A percentile compares a stretch with the other conserved stretches of the same genome.
Evolutionary conservation across 2,888 invertebrate genomes (phyloP).

Genomic region (Camponotus fellah): DNA sequence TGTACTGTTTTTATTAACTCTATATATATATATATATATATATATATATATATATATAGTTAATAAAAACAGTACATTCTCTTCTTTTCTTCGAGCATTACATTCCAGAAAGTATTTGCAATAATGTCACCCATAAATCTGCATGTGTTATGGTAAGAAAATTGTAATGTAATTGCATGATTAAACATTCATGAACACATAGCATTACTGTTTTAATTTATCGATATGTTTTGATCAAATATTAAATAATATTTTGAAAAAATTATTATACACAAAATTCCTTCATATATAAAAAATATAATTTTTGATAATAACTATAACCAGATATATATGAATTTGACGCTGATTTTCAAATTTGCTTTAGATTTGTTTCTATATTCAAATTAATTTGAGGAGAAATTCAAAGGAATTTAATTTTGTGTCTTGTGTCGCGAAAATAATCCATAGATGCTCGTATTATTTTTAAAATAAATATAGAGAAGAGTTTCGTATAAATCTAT

Average conservation of each 20-base stretch:
- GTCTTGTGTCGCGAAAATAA: not conserved
- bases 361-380: not conserved
- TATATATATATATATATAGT: not conserved
- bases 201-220: not conserved
- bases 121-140: not conserved
- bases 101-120: not conserved
- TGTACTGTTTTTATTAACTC: too few relatives aligned
- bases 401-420: not conserved
- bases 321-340: not conserved
- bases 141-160: not conserved
- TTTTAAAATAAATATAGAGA: slow-evolving; percentile 3
- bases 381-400: not conserved
- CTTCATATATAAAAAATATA: not conserved
- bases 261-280: not conserved
- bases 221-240: not conserved
- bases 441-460: not conserved
- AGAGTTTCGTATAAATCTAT: not conserved
- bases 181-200: not conserved
- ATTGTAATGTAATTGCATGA: not conserved
- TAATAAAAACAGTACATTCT: not conserved
- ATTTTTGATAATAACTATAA: not conserved
- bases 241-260: not conserved
- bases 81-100: not conserved
- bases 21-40: too few relatives aligned
- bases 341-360: not conserved